Conservation (phyloP, 2,888 invertebrate species). For the Heliconius aoede region DNA sequence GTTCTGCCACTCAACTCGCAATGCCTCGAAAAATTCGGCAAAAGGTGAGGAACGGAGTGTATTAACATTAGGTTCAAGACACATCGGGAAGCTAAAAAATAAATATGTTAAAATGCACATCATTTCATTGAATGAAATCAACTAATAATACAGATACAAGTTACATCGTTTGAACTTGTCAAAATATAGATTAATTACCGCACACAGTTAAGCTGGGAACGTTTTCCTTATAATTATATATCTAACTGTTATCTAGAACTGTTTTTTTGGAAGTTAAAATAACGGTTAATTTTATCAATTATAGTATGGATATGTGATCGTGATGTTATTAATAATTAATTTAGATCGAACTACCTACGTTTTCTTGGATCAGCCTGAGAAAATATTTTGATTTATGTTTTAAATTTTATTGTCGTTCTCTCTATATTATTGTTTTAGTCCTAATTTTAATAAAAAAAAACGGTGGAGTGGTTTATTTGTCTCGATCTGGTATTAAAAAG, state of each 20-base stretch:
- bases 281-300: constrained; percentile 46
- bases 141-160: constrained; percentile 34
- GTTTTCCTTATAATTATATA: constrained; percentile 67
- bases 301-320: constrained; percentile 31
- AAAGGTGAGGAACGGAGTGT: too few relatives aligned
- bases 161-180: constrained; percentile 53
- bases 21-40: too few relatives aligned
- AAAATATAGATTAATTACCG: constrained; percentile 74
- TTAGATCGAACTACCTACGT: constrained; percentile 29
- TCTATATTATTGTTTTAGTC: too few relatives aligned
- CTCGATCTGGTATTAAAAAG: too few relatives aligned
- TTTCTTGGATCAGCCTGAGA: constrained; percentile 19
- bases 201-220: constrained; percentile 70
- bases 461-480: too few relatives aligned
- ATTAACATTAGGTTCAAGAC: too few relatives aligned
- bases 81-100: background rate
- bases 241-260: background rate
- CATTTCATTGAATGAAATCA: constrained; percentile 31
- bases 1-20: too few relatives aligned
- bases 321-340: constrained; percentile 32
- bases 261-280: constrained; percentile 60
- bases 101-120: constrained; percentile 14
- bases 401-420: background rate
- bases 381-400: background rate
- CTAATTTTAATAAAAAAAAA: too few relatives aligned